These are phyloP conservation scores for Drosophila teissieri DNA, from an alignment of 1,140 invertebrate genomes.

Conservation along the genomic window DNA sequence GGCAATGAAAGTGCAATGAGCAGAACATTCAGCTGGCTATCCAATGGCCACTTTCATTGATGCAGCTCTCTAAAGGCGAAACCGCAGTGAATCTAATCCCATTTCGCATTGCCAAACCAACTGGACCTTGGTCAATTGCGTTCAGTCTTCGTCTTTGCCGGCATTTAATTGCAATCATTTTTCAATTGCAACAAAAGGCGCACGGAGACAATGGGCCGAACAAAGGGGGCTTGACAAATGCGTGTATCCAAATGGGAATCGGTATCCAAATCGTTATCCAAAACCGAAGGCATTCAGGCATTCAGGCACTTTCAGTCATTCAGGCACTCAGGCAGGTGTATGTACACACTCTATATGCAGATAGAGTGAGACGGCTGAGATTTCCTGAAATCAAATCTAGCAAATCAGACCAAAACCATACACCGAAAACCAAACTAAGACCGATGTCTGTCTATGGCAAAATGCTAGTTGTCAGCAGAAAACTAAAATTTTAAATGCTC, in stretches of 20 bases:
- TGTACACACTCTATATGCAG: neutral
- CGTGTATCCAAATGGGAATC: conserved; percentile 46
- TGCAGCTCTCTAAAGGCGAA: neutral
- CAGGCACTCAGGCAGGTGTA: conserved; percentile 42
- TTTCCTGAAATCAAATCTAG: conserved; percentile 84
- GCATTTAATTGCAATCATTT: conserved; percentile 78
- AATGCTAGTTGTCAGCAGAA: conserved; percentile 43
- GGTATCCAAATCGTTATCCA: conserved; percentile 47
- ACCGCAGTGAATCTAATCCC: conserved; percentile 26
- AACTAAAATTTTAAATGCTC: conserved; percentile 70
- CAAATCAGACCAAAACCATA: conserved; percentile 77
- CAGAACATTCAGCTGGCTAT: conserved; percentile 4
- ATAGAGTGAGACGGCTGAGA: conserved; percentile 21
- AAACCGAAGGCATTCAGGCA: conserved; percentile 61
- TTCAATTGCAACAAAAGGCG: conserved; percentile 74
- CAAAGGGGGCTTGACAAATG: conserved; percentile 57
- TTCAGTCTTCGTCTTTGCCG: conserved; percentile 20
- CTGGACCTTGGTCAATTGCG: conserved; percentile 43
- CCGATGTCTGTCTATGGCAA: conserved; percentile 35
- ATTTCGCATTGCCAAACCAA: conserved; percentile 35
- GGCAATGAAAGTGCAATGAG: conserved; percentile 1
- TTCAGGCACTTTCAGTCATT: conserved; percentile 6
- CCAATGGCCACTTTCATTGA: neutral
- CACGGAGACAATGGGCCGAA: conserved; percentile 49
- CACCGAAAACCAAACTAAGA: conserved; percentile 53